These are phyloP conservation scores for Ifrita kowaldi DNA, from an alignment of 2,113 vertebrate species.

Conservation along the genomic window DNA sequence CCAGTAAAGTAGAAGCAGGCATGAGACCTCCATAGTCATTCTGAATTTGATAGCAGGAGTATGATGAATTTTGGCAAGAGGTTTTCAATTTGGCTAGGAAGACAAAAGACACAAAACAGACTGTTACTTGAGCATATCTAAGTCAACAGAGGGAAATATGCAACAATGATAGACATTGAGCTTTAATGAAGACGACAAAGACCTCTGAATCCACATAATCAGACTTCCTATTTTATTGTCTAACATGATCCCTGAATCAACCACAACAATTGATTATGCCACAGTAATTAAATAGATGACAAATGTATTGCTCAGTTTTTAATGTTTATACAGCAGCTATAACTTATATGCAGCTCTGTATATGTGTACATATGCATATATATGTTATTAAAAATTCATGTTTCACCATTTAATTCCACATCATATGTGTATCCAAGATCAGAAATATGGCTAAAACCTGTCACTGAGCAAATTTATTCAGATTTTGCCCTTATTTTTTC, in stretches of 20 bases:
- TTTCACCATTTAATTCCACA: not conserved
- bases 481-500: not conserved
- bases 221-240: not conserved
- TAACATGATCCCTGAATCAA: not conserved
- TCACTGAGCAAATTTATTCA: not conserved
- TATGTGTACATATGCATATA: not conserved
- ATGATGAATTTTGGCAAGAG: not conserved
- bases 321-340: not conserved
- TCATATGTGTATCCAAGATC: not conserved
- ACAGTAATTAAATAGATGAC: not conserved
- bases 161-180: not conserved
- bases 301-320: not conserved
- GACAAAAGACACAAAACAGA: not conserved
- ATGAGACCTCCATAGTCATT: not conserved
- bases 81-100: not conserved
- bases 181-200: not conserved
- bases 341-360: not conserved
- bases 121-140: not conserved
- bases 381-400: not conserved
- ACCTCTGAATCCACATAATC: not conserved
- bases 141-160: not conserved
- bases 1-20: not conserved
- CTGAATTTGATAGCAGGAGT: not conserved
- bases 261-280: not conserved
- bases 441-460: not conserved